Base-by-base conservation (phyloP, 2,888 invertebrate genomes). In the Lochmaea capreae region DNA sequence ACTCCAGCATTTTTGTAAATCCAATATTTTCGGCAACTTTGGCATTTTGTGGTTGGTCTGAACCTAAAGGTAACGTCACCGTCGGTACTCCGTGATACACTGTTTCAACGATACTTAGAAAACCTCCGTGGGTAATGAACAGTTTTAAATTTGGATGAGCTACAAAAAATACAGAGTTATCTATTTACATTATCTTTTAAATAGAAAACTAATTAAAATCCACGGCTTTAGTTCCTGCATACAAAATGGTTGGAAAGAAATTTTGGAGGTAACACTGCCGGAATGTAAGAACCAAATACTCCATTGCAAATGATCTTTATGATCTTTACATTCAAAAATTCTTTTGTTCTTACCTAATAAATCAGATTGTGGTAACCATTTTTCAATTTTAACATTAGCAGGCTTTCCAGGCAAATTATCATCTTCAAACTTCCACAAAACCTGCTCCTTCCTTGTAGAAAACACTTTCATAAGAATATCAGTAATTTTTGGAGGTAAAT, bases 381-480 rank as follows among this genome's bases (percentile, higher is more conserved):
- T 81, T 2, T 70, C 75, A 4, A 86, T 77, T 77, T 83, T 84
- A 0, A 90, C 83, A 77, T 88, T 88, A 14, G 80, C 76, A 2
- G 86, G 86, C 54, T 79, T 77, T 52, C 76, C 78, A 12, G 78
- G 80, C 14, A 82, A 42, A n/a, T 63, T 65, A 14, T 90, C 88
- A 0, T 89, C 89, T 78, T 93, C 92, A 90, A 91, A 93, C 86
- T 93, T 93, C 92, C 92, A 92, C 26, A 93, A 81, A 0, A 93
- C 89, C 3, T 89, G 90, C 76, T 92, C 90, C 75, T 92, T 91
- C 0, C 92, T 79, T 76, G 87, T 88, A 1, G 88, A 85, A 67
- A 93, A 90, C 2, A 89, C 89, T 70, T 89, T 89, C 6, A 90
- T 83, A 49, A 93, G 88, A 0, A 87, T 89, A 22, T 88, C 83